Evolutionary conservation across 2,113 vertebrate species (phyloP).

Genomic region (Erpornis zantholeuca): DNA sequence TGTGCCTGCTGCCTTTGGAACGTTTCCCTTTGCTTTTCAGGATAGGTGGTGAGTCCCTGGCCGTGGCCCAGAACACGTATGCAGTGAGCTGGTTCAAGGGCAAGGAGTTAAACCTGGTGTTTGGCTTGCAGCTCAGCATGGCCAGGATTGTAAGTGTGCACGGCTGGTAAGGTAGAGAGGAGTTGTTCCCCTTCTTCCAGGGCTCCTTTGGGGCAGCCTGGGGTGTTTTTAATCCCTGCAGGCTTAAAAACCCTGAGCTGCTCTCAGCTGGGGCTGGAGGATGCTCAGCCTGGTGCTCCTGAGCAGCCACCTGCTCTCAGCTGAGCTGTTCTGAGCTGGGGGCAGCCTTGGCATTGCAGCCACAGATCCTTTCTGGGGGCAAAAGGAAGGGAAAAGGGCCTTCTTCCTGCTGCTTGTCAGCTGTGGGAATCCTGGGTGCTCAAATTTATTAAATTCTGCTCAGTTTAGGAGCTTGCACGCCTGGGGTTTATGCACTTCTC

Average conservation of each 20-base stretch:
- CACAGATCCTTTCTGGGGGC: neutral
- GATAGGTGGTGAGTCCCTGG: constrained; percentile 94
- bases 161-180: accelerated
- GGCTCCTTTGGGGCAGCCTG: neutral
- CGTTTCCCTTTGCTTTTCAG: constrained; percentile 55
- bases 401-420: neutral
- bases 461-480: accelerated
- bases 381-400: accelerated
- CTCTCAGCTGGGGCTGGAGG: too few species aligned
- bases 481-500: neutral
- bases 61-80: constrained; percentile 96
- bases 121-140: constrained; percentile 97
- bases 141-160: constrained; percentile 85
- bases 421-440: neutral
- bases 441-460: accelerated
- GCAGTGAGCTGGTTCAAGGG: constrained; percentile 99
- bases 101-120: constrained; percentile 95
- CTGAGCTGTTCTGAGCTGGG: neutral
- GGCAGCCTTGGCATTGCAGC: neutral
- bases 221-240: accelerated
- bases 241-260: too few species aligned
- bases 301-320: neutral
- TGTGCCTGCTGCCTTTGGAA: accelerated
- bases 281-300: too few species aligned
- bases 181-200: accelerated